These are phyloP conservation scores for Desmodus rotundus DNA, from an alignment of 2,113 vertebrate genomes.

Conservation along the genomic window DNA sequence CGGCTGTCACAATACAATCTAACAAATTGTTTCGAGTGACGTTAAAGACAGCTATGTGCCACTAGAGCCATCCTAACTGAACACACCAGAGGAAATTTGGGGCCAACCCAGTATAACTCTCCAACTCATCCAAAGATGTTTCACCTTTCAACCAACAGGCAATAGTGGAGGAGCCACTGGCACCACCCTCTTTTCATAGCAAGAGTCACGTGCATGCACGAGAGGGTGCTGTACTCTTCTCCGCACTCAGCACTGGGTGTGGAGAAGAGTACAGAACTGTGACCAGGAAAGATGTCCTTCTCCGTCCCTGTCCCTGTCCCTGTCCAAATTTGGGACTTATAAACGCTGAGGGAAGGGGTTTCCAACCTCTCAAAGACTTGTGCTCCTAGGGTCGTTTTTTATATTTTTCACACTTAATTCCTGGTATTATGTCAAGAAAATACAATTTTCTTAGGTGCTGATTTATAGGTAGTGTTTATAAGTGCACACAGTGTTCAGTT, in stretches of 20 bases:
- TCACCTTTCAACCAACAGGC: background rate
- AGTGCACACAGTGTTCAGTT: background rate
- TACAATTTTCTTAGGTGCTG: background rate
- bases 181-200: background rate
- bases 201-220: background rate
- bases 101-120: background rate
- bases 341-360: constrained; percentile 11
- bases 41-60: too few species aligned
- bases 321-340: background rate
- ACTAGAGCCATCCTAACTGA: too few species aligned
- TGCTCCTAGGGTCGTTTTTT: constrained; percentile 42
- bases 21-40: too few species aligned
- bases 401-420: background rate
- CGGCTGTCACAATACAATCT: too few species aligned
- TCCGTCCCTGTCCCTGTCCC: background rate
- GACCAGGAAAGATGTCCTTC: background rate
- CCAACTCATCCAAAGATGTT: background rate
- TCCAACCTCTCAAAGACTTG: constrained; percentile 40
- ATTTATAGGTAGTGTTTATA: background rate
- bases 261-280: background rate
- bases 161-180: background rate
- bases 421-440: background rate
- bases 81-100: too few species aligned
- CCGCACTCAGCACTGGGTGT: background rate
- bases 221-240: background rate